Conservation (phyloP, 2,888 invertebrate genomes). For the Rhagium mordax region DNA sequence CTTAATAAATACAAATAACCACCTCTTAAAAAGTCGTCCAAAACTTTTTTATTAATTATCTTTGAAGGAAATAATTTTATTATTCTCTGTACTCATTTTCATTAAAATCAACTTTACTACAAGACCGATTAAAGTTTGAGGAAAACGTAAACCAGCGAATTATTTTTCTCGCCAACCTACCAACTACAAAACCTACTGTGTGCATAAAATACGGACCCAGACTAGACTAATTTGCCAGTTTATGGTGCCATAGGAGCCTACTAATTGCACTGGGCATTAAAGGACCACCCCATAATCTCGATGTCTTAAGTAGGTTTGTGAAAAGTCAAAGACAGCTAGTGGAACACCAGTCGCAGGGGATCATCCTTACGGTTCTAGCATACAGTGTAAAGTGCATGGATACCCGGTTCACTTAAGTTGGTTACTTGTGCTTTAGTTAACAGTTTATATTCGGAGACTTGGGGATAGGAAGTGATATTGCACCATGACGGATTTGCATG, state of each 20-base stretch:
- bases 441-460: slow-evolving; percentile 6
- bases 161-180: neutral
- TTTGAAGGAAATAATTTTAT: too few species aligned
- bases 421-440: slow-evolving; percentile 9
- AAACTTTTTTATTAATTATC: too few species aligned
- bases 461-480: neutral
- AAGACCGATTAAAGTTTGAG: too few species aligned
- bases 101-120: too few species aligned
- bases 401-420: neutral
- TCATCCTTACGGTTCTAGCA: neutral
- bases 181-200: neutral
- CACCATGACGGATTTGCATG: neutral
- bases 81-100: too few species aligned
- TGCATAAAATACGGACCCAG: neutral
- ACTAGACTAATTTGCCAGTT: slow-evolving; percentile 22
- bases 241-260: slow-evolving; percentile 10
- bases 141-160: too few species aligned
- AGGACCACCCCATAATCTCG: slow-evolving; percentile 3
- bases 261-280: neutral
- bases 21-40: too few species aligned
- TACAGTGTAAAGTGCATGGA: neutral
- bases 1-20: too few species aligned
- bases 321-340: slow-evolving; percentile 4
- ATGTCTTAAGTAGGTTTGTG: slow-evolving; percentile 4
- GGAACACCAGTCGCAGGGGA: neutral